Base-by-base conservation (phyloP, 1,140 invertebrate species). In the Halictus rubicundus region DNA sequence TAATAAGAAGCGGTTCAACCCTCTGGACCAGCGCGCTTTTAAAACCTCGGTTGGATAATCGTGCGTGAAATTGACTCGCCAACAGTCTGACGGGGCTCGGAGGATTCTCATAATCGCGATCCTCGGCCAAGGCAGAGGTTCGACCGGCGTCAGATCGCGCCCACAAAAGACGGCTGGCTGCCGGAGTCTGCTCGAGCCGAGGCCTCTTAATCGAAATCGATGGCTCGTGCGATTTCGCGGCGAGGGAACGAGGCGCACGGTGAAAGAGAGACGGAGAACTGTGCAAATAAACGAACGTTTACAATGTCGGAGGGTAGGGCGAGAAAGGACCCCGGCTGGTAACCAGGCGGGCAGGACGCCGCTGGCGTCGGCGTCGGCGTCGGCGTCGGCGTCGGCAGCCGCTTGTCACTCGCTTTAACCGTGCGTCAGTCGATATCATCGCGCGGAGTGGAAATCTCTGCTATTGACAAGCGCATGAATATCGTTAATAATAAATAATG, bases 401-500 rank as follows among this genome's bases (percentile, higher is more conserved):
- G 79, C 88, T 81, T 88, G 88, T 89, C 89, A 90, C 86, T 88
- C 87, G 86, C 79, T 87, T 86, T 86, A 86, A 87, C 86, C 88
- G 87, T 87, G 87, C 87, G 90, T 91, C 89, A 90, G 88, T 87
- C 87, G 90, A 88, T 91, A 91, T 91, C 89, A 90, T 90, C 86
- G 85, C 74, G 71, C 72, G 64, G 87, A 91, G 89, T 91, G 91
- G 90, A 91, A 90, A 89, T 82, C 82, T 78, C 90, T 92, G 91
- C 83, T 89, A 91, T 89, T 92, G 91, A 92, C 90, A 91, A 87
- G 85, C 86, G 80, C 84, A 88, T 89, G 90, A 90, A 91, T 91
- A 90, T 90, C 85, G 88, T 89, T 89, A 89, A 89, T 90, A 89
- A 90, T 90, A 89, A 91, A 91, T 91, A 90, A 89, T 90, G 83